Conservation (phyloP, 2,113 vertebrate genomes). For the Etheostoma cragini region DNA sequence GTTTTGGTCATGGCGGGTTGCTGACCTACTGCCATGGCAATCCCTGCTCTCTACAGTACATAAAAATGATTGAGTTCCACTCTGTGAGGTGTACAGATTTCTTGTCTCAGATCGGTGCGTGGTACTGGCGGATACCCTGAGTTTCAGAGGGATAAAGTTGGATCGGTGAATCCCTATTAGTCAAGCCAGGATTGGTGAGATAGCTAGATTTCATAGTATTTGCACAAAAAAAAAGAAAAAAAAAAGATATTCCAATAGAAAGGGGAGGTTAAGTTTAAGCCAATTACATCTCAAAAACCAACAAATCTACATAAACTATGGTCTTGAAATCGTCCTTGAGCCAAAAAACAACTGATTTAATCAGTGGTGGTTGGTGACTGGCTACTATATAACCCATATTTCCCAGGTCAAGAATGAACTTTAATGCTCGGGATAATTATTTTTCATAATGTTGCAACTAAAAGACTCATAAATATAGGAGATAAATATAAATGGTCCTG, state of each 20-base stretch:
- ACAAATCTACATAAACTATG: neutral
- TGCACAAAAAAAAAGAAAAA: slow-evolving; percentile 16
- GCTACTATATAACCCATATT: neutral
- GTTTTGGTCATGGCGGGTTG: neutral
- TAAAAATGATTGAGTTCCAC: neutral
- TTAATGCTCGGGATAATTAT: neutral
- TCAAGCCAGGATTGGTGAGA: slow-evolving; percentile 2
- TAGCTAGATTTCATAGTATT: slow-evolving; percentile 35
- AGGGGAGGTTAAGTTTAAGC: slow-evolving; percentile 5
- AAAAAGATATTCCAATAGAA: neutral
- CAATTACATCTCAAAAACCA: neutral
- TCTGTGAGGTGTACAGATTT: neutral
- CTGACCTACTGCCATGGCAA: neutral
- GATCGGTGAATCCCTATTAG: slow-evolving; percentile 14
- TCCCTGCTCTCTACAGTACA: slow-evolving; percentile 4
- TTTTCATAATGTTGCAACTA: neutral
- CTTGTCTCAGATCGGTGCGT: neutral
- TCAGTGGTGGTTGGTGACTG: neutral
- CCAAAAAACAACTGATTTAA: neutral
- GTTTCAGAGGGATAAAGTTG: slow-evolving; percentile 12
- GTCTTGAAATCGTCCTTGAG: neutral
- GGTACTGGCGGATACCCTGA: slow-evolving; percentile 29
- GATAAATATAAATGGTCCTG: neutral
- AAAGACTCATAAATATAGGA: neutral
- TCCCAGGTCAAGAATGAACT: slow-evolving; percentile 2